phyloP scores from a whole-genome alignment of 2,113 vertebrate species.

The Cyanistes caeruleus region DNA sequence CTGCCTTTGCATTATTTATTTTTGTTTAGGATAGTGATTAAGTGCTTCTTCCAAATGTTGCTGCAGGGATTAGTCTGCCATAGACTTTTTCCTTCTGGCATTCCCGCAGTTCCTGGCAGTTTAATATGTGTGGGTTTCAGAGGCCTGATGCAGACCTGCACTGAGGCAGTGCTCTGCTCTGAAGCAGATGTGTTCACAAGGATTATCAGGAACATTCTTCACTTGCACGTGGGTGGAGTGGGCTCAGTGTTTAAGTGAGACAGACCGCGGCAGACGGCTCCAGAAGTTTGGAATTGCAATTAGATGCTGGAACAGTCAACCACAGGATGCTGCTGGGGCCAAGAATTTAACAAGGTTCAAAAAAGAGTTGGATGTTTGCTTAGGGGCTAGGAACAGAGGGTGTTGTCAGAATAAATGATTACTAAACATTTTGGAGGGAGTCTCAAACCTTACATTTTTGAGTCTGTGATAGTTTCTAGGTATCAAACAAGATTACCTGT shows the following conservation, averaged over 20 bases:
- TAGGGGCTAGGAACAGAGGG: constrained; percentile 34
- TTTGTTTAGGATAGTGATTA: neutral
- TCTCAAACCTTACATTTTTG: neutral
- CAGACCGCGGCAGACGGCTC: neutral
- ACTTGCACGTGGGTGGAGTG: neutral
- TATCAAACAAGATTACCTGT: neutral
- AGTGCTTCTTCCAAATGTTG: neutral
- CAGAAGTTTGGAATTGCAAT: constrained; percentile 51
- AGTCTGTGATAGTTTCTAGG: neutral
- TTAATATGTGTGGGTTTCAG: neutral
- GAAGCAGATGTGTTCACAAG: constrained; percentile 23
- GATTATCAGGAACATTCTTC: constrained; percentile 20
- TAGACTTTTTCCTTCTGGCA: neutral
- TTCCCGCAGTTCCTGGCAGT: neutral
- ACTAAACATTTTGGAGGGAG: neutral
- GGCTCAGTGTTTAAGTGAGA: neutral
- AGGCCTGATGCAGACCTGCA: neutral
- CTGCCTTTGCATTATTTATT: neutral
- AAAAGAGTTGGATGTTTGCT: constrained; percentile 37
- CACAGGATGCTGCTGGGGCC: constrained; percentile 42
- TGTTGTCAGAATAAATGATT: constrained; percentile 52
- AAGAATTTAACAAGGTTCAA: constrained; percentile 55
- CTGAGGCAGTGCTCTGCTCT: neutral
- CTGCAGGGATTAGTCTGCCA: neutral
- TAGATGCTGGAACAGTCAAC: constrained; percentile 47